Conservation (phyloP, 2,888 invertebrate species). For the Lycia hirtaria region DNA sequence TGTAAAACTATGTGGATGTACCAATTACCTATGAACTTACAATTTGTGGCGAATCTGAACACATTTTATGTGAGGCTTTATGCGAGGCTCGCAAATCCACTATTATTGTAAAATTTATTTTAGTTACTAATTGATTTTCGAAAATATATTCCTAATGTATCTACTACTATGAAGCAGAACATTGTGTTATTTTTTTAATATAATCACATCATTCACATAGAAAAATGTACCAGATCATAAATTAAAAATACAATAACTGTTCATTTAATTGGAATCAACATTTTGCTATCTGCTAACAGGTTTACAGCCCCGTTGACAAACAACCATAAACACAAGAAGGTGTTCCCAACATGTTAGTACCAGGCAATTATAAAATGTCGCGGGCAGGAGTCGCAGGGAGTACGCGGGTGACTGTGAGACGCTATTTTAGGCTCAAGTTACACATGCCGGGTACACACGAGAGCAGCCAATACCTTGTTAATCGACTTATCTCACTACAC, state of each 20-base stretch:
- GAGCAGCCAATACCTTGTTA: conserved; percentile 66
- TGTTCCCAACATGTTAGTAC: conserved; percentile 4
- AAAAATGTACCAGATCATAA: background rate
- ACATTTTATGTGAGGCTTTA: no score
- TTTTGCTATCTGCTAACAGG: background rate
- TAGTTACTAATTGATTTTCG: no score
- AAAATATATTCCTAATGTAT: no score
- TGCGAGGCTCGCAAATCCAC: no score
- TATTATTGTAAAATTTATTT: no score
- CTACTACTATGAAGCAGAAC: background rate
- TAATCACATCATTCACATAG: background rate
- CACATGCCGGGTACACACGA: conserved; percentile 63
- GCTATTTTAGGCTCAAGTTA: conserved; percentile 73
- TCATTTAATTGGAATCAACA: background rate
- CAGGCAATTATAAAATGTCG: conserved; percentile 28
- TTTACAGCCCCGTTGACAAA: background rate
- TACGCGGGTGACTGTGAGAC: conserved; percentile 51
- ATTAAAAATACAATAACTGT: background rate
- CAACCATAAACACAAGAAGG: background rate
- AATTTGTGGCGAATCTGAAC: no score
- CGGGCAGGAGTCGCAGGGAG: conserved; percentile 54
- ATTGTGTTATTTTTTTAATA: background rate
- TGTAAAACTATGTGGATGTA: no score
- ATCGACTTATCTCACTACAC: conserved; percentile 66
- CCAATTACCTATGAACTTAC: no score